Conservation (phyloP, 2,113 vertebrate genomes). For the Ibidorhyncha struthersii region DNA sequence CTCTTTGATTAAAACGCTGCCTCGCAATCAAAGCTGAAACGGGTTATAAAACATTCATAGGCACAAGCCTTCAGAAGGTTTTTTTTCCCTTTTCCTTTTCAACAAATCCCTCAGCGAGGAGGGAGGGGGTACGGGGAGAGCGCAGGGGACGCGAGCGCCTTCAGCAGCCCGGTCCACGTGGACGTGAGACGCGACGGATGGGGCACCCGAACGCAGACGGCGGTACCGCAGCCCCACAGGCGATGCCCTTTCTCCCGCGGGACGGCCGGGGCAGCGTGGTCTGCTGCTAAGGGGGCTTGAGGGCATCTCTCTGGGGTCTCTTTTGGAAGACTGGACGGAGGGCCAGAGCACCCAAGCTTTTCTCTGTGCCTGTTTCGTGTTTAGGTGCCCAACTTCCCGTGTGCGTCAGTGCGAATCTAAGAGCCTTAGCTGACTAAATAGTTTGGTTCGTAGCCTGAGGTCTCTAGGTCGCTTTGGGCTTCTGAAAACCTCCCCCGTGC, state of each 20-base stretch:
- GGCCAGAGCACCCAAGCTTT: background rate
- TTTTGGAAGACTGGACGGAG: background rate
- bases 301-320: background rate
- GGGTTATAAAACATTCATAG: slow-evolving; percentile 60
- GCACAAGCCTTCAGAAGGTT: slow-evolving; percentile 27
- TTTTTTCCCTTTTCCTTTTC: background rate
- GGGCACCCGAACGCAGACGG: accelerated
- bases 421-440: background rate
- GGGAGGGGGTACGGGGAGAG: background rate
- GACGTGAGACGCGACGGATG: accelerated
- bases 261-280: accelerated
- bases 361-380: accelerated
- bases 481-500: background rate
- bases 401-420: accelerated
- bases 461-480: background rate
- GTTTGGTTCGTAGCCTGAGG: background rate
- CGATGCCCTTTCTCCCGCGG: background rate
- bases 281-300: background rate
- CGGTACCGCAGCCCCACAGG: accelerated
- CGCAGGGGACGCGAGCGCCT: accelerated
- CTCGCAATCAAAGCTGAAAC: slow-evolving; percentile 42
- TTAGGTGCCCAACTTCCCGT: background rate
- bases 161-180: accelerated
- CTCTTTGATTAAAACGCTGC: slow-evolving; percentile 60
- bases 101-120: background rate